A percentile compares a stretch with the other conserved stretches of the same genome.
phyloP scores from a whole-genome alignment of 2,113 vertebrate genomes.

The Natator depressus region DNA sequence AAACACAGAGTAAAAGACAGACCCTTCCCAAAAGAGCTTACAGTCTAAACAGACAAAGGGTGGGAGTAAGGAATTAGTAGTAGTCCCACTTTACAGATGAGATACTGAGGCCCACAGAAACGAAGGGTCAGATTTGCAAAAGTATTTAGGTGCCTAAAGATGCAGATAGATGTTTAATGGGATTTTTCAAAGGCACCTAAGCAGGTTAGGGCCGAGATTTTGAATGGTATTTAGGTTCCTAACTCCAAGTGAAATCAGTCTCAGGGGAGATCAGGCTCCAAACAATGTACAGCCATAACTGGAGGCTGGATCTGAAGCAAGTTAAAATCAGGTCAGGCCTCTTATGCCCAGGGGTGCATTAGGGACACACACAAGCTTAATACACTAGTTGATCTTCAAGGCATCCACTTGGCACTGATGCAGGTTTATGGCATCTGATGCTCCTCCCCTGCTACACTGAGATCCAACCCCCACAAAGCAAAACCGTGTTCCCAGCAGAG shows the following conservation, averaged over 20 bases:
- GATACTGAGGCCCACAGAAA: not conserved
- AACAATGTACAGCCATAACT: not conserved
- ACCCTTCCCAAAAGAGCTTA: not conserved
- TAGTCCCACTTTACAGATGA: not conserved
- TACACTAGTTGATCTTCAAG: rapidly evolving
- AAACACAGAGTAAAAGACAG: not conserved
- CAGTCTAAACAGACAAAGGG: not conserved
- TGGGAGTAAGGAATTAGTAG: not conserved
- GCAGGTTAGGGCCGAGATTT: not conserved
- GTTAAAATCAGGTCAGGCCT: not conserved
- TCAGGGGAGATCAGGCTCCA: not conserved
- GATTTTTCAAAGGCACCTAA: not conserved
- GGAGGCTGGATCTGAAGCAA: not conserved
- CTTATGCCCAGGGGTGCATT: not conserved
- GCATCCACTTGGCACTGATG: not conserved
- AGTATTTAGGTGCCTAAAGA: rapidly evolving
- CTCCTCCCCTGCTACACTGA: not conserved
- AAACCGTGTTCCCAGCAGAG: not conserved
- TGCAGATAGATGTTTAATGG: not conserved
- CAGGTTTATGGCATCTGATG: not conserved
- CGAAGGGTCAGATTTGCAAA: not conserved
- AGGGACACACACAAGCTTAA: not conserved
- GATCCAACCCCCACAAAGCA: not conserved
- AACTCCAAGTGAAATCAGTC: not conserved
- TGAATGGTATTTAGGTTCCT: not conserved